These are phyloP conservation scores for Oreochromis niloticus DNA, from an alignment of 2,113 vertebrate genomes.

Conservation along the genomic window DNA sequence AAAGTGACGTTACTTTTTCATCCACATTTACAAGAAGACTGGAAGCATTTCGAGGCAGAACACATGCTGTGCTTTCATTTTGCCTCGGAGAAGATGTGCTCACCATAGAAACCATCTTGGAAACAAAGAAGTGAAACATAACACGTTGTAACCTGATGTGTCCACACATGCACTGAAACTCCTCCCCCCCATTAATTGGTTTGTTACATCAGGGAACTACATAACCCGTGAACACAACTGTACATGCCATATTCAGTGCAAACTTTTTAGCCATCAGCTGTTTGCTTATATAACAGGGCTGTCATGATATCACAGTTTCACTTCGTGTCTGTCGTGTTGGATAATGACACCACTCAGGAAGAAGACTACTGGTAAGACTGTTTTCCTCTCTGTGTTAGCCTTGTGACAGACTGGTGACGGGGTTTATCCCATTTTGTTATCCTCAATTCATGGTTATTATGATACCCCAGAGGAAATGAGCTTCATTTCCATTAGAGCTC, in stretches of 20 bases:
- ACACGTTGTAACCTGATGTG: not conserved
- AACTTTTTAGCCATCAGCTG: not conserved
- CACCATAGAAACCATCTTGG: not conserved
- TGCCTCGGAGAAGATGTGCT: rapidly evolving
- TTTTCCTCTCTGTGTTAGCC: not conserved
- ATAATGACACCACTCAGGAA: not conserved
- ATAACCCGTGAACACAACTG: not conserved
- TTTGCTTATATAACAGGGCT: not conserved
- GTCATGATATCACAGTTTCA: not conserved
- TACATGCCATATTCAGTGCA: not conserved
- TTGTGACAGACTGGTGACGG: not conserved
- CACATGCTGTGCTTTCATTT: not conserved
- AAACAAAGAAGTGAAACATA: not conserved
- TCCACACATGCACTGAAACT: not conserved
- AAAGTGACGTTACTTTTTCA: not conserved
- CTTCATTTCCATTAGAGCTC: not conserved
- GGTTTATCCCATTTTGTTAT: not conserved
- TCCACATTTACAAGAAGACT: not conserved
- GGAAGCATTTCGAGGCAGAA: not conserved
- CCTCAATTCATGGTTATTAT: not conserved
- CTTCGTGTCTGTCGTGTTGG: not conserved
- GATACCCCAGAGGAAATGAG: not conserved
- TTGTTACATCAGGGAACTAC: not conserved
- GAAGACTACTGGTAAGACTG: not conserved
- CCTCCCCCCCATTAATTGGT: rapidly evolving